phyloP scores from a whole-genome alignment of 2,888 invertebrate genomes.

The Dolichomitus sp. region DNA sequence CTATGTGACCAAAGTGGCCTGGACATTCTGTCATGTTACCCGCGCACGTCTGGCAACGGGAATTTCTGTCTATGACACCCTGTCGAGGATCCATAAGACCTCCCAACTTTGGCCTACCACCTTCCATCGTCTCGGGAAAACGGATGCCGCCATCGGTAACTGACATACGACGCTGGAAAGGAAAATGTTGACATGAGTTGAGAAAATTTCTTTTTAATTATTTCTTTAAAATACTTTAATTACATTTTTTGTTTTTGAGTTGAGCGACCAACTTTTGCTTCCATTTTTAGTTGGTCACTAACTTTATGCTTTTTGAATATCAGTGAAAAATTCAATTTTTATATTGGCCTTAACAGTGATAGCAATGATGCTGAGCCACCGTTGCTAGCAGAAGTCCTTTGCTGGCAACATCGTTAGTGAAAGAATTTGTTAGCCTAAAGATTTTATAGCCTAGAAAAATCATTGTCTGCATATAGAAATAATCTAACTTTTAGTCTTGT shows the following conservation, averaged over 20 bases:
- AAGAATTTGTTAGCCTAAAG: too few species aligned
- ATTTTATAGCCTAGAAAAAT: too few species aligned
- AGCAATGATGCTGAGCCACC: too few species aligned
- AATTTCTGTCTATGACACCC: conserved; percentile 98
- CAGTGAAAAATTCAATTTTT: not conserved
- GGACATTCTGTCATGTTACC: conserved; percentile 99
- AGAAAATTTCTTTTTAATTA: not conserved
- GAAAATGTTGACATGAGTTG: conserved; percentile 53
- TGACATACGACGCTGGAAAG: conserved; percentile 96
- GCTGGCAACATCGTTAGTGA: too few species aligned
- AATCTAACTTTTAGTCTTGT: too few species aligned
- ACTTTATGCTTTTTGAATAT: too few species aligned
- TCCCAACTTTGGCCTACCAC: conserved; percentile 98
- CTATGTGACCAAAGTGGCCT: conserved; percentile 99
- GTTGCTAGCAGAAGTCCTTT: too few species aligned
- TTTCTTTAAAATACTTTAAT: not conserved
- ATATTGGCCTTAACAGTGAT: not conserved
- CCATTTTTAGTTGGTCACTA: too few species aligned
- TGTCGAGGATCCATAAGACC: conserved; percentile 99
- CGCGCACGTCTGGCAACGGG: conserved; percentile 98
- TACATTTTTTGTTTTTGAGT: not conserved
- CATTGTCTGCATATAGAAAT: too few species aligned
- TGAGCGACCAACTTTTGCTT: not conserved
- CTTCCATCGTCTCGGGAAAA: conserved; percentile 99
- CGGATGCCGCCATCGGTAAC: conserved; percentile 99